Conservation (phyloP, 2,797 vertebrate species). For the Tinamus major region DNA sequence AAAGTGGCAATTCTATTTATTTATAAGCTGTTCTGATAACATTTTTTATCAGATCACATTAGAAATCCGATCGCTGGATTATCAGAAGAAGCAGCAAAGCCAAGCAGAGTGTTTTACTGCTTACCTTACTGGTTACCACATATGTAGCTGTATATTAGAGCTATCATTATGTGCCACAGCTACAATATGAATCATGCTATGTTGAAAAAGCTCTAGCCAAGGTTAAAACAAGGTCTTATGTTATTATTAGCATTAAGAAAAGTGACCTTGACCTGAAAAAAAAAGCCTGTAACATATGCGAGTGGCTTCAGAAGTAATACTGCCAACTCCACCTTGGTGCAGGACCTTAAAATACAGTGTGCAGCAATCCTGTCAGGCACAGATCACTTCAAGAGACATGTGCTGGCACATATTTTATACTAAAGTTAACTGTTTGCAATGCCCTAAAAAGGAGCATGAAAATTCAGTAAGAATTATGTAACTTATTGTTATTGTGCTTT, state of each 20-base stretch:
- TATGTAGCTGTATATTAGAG: background rate
- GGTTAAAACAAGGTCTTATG: background rate
- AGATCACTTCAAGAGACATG: background rate
- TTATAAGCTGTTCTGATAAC: background rate
- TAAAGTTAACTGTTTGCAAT: background rate
- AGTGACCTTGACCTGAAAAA: background rate
- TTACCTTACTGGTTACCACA: background rate
- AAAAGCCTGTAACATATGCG: background rate
- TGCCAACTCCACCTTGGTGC: background rate
- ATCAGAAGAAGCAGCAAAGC: background rate
- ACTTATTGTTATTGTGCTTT: background rate
- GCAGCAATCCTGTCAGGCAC: background rate
- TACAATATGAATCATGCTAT: background rate
- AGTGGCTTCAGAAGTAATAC: background rate
- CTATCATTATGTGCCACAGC: background rate
- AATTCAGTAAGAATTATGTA: background rate
- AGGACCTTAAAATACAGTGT: background rate
- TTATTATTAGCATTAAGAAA: background rate
- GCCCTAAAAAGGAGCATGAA: slow-evolving; percentile 3
- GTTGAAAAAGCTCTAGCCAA: background rate
- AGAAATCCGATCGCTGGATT: slow-evolving; percentile 5
- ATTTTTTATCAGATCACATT: background rate
- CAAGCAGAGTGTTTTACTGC: background rate
- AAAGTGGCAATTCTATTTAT: background rate
- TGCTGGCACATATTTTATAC: background rate